phyloP scores from a whole-genome alignment of 1,140 invertebrate species.

The Drosophila albomicans region DNA sequence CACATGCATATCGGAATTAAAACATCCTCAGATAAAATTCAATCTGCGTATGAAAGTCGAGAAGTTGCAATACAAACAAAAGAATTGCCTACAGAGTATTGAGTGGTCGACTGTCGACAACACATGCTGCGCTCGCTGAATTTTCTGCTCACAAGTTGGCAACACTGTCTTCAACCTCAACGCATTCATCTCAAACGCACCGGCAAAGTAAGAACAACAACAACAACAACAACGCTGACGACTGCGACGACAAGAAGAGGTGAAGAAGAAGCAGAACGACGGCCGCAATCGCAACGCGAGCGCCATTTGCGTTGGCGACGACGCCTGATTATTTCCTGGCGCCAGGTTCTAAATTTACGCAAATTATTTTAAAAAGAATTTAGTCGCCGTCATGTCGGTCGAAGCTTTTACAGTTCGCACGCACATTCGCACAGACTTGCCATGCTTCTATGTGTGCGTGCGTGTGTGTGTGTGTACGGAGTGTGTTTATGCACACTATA shows the following conservation, averaged over 20 bases:
- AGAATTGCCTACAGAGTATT: not conserved
- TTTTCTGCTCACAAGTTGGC: conserved; percentile 5
- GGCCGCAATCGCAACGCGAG: conserved; percentile 51
- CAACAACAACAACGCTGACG: not conserved
- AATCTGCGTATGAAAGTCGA: not conserved
- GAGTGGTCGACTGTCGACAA: not conserved
- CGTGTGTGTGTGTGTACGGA: not conserved
- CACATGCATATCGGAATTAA: not conserved
- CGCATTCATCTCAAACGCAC: conserved; percentile 44
- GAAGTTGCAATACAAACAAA: not conserved
- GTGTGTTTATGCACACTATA: not conserved
- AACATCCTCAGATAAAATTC: not conserved
- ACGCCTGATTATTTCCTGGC: conserved; percentile 85
- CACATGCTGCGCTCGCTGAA: not conserved
- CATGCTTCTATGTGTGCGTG: not conserved
- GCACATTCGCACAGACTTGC: conserved; percentile 6
- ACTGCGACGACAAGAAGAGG: conserved; percentile 1
- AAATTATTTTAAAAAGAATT: conserved; percentile 82
- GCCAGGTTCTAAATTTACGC: conserved; percentile 82
- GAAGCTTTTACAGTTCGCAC: conserved; percentile 42
- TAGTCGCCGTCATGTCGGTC: conserved; percentile 75
- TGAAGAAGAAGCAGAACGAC: not conserved
- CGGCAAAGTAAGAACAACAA: conserved; percentile 19
- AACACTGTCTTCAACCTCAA: conserved; percentile 25
- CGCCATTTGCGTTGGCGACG: conserved; percentile 73